These are phyloP conservation scores for Drosophila robusta DNA, from an alignment of 2,888 invertebrate species.

Conservation along the genomic window DNA sequence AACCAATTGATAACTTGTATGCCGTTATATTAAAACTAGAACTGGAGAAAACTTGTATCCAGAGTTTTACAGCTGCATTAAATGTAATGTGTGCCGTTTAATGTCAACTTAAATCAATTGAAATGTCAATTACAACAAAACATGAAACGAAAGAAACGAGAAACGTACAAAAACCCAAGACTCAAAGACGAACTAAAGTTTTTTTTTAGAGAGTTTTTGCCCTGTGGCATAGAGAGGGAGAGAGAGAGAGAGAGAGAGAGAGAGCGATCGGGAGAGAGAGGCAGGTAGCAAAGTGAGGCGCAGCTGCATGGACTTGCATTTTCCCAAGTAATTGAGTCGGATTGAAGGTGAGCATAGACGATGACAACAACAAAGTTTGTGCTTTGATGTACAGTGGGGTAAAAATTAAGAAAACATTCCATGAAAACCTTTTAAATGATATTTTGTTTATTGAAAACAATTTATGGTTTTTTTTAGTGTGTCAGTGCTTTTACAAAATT, in stretches of 20 bases:
- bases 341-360: constrained; percentile 64
- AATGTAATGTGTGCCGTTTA: constrained; percentile 59
- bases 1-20: constrained; percentile 6
- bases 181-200: constrained; percentile 29
- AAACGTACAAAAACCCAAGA: constrained; percentile 25
- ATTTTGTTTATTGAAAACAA: too few relatives aligned
- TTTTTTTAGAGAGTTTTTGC: constrained; percentile 23
- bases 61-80: constrained; percentile 48
- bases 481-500: too few relatives aligned
- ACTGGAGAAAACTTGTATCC: constrained; percentile 16
- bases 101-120: constrained; percentile 78
- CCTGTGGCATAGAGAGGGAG: constrained; percentile 6
- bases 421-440: not conserved
- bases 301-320: constrained; percentile 39
- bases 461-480: too few relatives aligned
- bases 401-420: not conserved
- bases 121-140: constrained; percentile 76
- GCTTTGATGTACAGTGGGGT: constrained; percentile 35
- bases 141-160: constrained; percentile 50
- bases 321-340: constrained; percentile 60
- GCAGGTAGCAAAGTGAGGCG: constrained; percentile 1
- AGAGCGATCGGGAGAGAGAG: too few relatives aligned
- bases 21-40: constrained; percentile 11
- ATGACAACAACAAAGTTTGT: constrained; percentile 20
- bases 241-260: not conserved